Base-by-base conservation (phyloP, 2,888 invertebrate genomes). In the Cephus spinipes region DNA sequence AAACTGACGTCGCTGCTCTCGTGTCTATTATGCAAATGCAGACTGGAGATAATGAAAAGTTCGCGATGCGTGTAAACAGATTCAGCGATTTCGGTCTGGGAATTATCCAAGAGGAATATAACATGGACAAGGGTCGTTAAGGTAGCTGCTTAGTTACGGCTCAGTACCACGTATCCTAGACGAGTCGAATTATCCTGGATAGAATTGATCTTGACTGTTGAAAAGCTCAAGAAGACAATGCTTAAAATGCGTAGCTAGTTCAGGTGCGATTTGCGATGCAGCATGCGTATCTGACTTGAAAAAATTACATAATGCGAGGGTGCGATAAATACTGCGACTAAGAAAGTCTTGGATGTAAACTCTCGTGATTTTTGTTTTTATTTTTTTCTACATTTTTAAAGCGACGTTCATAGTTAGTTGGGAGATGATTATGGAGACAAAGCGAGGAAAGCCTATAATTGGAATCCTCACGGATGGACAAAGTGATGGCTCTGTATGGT, bases 371-470 rank as follows among this genome's bases (percentile, higher is more conserved):
- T 55, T 15, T 15, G 40, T 40, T 40, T 15, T 0, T 40, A 6
- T 40, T 23, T 23, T 55, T 12, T 40, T 55, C 9, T 55, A 0
- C 9, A 23, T 55, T 23, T 55, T 23, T 9, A 55, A 55, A 55
- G 23, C 55, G 9, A 55, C 23, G 55, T 55, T 55, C 23, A 55
- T 55, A 23, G 23, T 23, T 23, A 55, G 55, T 55, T 23, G 9
- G 9, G 55, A 23, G 55, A 55, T 71, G 80, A 83, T 80, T 78
- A 76, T 32, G n/a, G 79, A 79, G 78, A 86, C 55, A 68, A 82
- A 86, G 82, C 79, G 82, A 81, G 83, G 84, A 85, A 83, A 84
- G 83, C 81, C 82, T 82, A 81, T 85, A 84, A 85, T 84, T 85
- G 82, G 73, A 77, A 75, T 76, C 69, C 77, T 78, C 79, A 79